Conservation (phyloP, 2,113 vertebrate genomes). For the Oreocharis arfaki region DNA sequence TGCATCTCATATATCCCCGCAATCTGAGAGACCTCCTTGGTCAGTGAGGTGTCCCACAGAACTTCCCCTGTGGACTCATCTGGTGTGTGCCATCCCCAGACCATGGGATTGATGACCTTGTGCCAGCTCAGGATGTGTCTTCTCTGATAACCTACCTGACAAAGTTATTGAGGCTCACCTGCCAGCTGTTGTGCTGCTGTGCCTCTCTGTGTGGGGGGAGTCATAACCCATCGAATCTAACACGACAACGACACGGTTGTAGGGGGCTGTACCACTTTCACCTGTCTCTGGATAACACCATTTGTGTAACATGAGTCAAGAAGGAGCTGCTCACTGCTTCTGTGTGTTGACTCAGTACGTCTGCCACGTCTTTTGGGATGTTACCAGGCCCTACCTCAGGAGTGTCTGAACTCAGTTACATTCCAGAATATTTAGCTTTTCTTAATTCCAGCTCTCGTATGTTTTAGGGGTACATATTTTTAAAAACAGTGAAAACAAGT, state of each 20-base stretch:
- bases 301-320: background rate
- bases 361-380: background rate
- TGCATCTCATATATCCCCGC: background rate
- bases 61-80: background rate
- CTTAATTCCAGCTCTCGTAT: background rate
- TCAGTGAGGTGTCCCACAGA: background rate
- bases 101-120: background rate
- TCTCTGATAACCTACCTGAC: background rate
- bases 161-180: background rate
- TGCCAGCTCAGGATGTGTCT: background rate
- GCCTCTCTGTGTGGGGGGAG: background rate
- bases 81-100: background rate
- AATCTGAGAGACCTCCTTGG: background rate
- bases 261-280: background rate
- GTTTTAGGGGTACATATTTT: background rate
- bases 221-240: background rate
- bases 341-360: background rate
- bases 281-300: background rate
- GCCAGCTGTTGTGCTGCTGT: background rate
- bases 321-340: background rate
- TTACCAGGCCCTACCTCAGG: background rate
- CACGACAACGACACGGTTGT: fast-evolving
- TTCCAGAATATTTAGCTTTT: background rate
- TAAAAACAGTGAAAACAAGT: background rate
- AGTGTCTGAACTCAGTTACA: background rate